Evolutionary conservation across 1,140 invertebrate genomes (phyloP), one percentile per base, ranked within the genome.

Genomic region (Pseudomyrmex concolor): DNA sequence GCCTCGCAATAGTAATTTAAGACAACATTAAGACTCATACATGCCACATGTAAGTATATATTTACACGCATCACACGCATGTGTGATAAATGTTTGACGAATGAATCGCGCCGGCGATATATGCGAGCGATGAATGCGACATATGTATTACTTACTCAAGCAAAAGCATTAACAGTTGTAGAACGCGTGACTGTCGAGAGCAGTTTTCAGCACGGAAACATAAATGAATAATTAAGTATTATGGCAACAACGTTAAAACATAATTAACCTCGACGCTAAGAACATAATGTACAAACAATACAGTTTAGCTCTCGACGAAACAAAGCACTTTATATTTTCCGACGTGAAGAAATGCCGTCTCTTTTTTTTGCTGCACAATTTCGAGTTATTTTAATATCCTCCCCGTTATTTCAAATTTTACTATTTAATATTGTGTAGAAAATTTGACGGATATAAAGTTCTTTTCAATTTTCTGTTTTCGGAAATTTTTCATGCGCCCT

Each of bases 61-160:
- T 48, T 34, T 77, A 74, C 81, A 83, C 71, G 62, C 62, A 83
- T 77, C 81, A 78, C 81, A 83, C 81, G 81, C 81, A 83, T 83
- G 81, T 77, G 81, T 78, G 81, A 83, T 62, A 63, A 64, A 77
- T 83, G 34, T 80, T 80, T 80, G 76, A 80, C 76, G 66, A 80
- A 80, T 80, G 76, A 70, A 80, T 59, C 54, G 54, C 45, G 66
- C 66, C 76, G 48, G 57, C 54, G 76, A 34, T 70, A 34, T 34
- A 70, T 80, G 66, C 66, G 54, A 71, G 22, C 54, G 66, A 80
- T 71, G 66, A 80, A 80, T 68, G 66, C 66, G 66, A 45, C 76
- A 80, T 80, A 80, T 60, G 59, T 43, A 57, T 15, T 34, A 80
- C 34, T 34, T 34, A 34, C 5, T 5, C 34, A 34, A 34, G 34